Evolutionary conservation across 2,888 invertebrate species (phyloP).

Genomic region (Cataglyphis altisquamis): DNA sequence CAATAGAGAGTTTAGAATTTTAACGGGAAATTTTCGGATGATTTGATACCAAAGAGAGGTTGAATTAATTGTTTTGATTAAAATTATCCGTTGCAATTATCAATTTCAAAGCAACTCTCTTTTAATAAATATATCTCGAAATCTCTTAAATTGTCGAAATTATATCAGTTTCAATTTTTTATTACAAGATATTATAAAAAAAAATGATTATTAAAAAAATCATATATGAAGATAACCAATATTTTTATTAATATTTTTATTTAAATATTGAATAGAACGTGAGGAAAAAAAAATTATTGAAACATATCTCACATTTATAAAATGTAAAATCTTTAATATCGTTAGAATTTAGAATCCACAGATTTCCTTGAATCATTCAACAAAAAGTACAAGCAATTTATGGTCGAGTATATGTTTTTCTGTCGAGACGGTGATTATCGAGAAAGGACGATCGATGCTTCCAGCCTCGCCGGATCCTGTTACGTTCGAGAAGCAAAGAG

Average conservation of each 20-base stretch:
- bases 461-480: slow-evolving; percentile 8
- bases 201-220: background rate
- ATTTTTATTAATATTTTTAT: background rate
- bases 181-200: too few species aligned
- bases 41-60: background rate
- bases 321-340: background rate
- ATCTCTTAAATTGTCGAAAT: background rate
- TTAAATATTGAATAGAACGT: background rate
- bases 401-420: background rate
- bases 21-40: background rate
- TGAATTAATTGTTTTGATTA: background rate
- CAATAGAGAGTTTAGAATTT: background rate
- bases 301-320: background rate
- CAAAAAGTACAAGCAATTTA: slow-evolving; percentile 1
- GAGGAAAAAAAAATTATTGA: background rate
- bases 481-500: background rate
- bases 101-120: background rate
- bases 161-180: background rate
- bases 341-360: background rate
- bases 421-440: slow-evolving; percentile 3
- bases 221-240: background rate
- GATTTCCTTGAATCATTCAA: slow-evolving; percentile 15
- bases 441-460: slow-evolving; percentile 17
- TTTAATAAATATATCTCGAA: background rate
- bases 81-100: background rate